Base-by-base conservation (phyloP, 1,140 invertebrate species). In the Leucophenga varia region DNA sequence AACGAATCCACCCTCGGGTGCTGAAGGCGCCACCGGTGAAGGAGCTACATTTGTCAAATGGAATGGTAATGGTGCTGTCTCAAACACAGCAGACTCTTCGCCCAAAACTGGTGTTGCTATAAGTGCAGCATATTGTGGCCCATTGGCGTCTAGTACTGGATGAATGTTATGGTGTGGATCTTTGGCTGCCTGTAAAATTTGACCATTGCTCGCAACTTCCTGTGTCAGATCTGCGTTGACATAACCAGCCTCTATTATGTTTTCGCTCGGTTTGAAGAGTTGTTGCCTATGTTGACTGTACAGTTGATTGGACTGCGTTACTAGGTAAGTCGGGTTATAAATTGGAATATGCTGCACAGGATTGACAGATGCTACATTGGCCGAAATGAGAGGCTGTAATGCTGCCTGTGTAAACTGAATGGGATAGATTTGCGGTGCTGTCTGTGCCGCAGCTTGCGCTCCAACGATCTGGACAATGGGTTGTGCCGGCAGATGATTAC, bases 311-410 rank as follows among this genome's bases (percentile, higher is more conserved):
- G 72, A 75, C 45, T 75, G 73, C 10, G 68, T 72, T 9, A 75
- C 70, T 40, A 75, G 43, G 34, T 75, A 75, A 1, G 72, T 74
- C 36, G 73, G 73, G 55, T 75, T 72, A 39, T 73, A 74, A 36
- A 73, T 65, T 19, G 72, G 63, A n/a, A 74, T 59, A n/a, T n/a
- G n/a, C 3, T 70, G 67, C 5, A 63, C 61, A 0, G 65, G 14
- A 36, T 52, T 50, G 1, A 47, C 14, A 16, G 44, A 55, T 3
- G 67, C 38, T 17, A 71, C 43, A 25, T 55, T 54, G 7, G 61
- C 52, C 2, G 57, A 45, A 8, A 69, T 44, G 28, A 58, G 50
- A 6, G 61, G 69, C 14, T 72, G 54, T 2, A 55, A n/a, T 1
- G 47, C 46, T 28, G 55, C 52, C 42, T 61, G 63, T 3, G 59